phyloP scores from a whole-genome alignment of 2,113 vertebrate species.

The Erinaceus europaeus region DNA sequence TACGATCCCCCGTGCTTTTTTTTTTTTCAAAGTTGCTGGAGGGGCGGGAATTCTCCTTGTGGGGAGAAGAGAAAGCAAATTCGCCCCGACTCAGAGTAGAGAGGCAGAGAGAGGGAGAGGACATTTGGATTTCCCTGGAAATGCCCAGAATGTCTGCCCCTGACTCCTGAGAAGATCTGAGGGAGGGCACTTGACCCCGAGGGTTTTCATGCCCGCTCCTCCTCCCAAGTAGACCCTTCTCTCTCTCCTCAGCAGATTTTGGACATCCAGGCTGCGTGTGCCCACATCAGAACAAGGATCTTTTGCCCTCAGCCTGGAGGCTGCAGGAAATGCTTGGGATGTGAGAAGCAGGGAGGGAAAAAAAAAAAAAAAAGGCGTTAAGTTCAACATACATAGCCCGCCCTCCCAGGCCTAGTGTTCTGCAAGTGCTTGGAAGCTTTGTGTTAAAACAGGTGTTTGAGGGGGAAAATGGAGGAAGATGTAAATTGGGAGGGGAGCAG shows the following conservation, averaged over 20 bases:
- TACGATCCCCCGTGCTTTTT: constrained; percentile 85
- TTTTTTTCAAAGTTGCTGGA: constrained; percentile 79
- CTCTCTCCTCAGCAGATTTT: neutral
- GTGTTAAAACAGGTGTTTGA: constrained; percentile 73
- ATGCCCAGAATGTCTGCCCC: neutral
- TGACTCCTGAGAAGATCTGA: neutral
- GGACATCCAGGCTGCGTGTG: neutral
- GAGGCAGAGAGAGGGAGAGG: constrained; percentile 10
- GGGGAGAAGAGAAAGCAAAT: constrained; percentile 55
- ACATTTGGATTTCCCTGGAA: neutral
- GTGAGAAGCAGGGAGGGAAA: constrained; percentile 33
- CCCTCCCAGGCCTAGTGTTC: constrained; percentile 12
- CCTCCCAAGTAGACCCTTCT: neutral
- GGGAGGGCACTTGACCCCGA: constrained; percentile 41
- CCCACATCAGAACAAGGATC: neutral
- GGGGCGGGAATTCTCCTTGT: constrained; percentile 77
- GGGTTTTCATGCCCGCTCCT: neutral
- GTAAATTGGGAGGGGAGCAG: neutral
- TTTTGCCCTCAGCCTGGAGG: neutral
- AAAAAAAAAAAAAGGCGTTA: too few relatives aligned
- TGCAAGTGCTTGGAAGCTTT: constrained; percentile 13
- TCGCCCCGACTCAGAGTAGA: neutral
- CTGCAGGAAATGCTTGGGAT: constrained; percentile 35
- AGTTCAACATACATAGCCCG: constrained; percentile 64
- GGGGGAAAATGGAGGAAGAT: neutral